Percentiles rank a stretch among this genome's conserved stretches.
phyloP scores from a whole-genome alignment of 1,140 invertebrate genomes.

The Brachionus paranguensis region DNA sequence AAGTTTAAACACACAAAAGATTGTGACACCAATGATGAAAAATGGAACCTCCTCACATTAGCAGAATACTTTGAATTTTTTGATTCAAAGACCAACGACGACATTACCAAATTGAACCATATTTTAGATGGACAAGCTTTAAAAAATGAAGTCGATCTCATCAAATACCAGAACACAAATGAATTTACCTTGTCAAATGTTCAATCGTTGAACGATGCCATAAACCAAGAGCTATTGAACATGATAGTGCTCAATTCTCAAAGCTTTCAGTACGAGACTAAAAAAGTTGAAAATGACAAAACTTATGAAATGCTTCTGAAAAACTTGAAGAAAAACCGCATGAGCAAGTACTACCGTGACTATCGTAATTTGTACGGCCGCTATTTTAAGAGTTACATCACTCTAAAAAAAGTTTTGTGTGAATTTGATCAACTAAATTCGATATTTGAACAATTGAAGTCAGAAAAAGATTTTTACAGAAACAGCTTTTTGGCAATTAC shows the following conservation, averaged over 20 bases:
- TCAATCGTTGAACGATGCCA: not conserved
- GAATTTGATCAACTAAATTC: not conserved
- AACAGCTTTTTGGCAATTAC: not conserved
- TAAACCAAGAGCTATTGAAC: not conserved
- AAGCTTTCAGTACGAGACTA: not conserved
- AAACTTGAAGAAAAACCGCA: not conserved
- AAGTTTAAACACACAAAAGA: not conserved
- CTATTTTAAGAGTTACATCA: not conserved
- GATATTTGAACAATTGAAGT: not conserved
- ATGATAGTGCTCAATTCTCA: not conserved
- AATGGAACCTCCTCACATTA: not conserved
- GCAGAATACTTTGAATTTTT: not conserved
- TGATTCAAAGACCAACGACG: not conserved
- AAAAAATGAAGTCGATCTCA: not conserved
- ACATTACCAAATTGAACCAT: not conserved
- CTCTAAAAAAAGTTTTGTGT: not conserved
- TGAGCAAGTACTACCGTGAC: not conserved
- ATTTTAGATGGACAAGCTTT: not conserved
- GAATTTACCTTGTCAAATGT: not conserved
- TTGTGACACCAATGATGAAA: not conserved
- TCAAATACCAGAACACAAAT: slow-evolving; percentile 1
- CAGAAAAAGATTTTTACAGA: slow-evolving; percentile 19
- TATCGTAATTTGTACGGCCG: not conserved
- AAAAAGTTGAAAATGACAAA: not conserved
- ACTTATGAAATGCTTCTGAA: not conserved